Conservation (phyloP, 53 echinoderm and acorn worm species). For the Echinometra lucunter region DNA sequence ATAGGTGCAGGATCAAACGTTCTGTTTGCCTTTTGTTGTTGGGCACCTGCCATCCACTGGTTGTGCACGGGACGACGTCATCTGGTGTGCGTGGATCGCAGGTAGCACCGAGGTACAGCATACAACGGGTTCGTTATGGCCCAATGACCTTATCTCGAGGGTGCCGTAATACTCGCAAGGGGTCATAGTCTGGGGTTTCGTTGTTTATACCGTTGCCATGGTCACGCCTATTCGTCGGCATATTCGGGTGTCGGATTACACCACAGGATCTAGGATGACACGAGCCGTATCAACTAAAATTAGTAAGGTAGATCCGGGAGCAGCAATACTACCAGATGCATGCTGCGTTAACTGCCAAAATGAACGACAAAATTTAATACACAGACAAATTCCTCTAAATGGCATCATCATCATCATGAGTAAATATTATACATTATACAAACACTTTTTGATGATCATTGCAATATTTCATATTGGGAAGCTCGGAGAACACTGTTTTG, state of each 20-base stretch:
- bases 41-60: neutral
- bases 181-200: constrained; percentile 69
- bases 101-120: neutral
- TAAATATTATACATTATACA: no score
- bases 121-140: constrained; percentile 28
- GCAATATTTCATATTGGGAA: no score
- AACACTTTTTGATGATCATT: no score
- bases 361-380: no score
- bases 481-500: no score
- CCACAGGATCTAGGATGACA: no score
- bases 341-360: no score
- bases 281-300: no score
- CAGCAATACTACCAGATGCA: no score
- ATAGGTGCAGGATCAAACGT: neutral
- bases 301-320: no score
- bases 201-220: constrained; percentile 58
- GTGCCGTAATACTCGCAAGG: constrained; percentile 45
- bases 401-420: no score
- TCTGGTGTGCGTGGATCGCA: neutral
- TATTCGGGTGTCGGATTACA: constrained; percentile 52
- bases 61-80: neutral
- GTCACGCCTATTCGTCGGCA: constrained; percentile 31
- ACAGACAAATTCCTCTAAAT: no score
- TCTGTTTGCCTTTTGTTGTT: neutral
- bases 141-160: constrained; percentile 37